These are phyloP conservation scores for Sebastes matsubarae DNA, from an alignment of 2,797 vertebrate genomes.

Conservation along the genomic window DNA sequence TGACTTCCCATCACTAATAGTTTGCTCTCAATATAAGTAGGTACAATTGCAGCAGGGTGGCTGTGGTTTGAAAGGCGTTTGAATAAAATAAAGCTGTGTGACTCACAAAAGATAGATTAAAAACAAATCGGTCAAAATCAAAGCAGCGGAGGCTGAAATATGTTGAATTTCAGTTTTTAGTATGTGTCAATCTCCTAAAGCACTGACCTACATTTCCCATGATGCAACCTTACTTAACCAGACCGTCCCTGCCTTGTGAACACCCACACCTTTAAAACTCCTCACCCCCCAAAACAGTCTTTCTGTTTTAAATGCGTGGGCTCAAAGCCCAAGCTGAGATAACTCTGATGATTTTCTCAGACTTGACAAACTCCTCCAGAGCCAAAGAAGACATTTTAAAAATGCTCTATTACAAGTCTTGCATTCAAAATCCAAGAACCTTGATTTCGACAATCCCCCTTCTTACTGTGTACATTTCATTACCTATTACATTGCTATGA, in stretches of 20 bases:
- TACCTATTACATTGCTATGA: too few relatives aligned
- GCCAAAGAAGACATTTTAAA: too few relatives aligned
- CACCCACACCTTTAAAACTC: neutral
- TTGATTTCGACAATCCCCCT: accelerated
- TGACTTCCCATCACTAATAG: accelerated
- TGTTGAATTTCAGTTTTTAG: neutral
- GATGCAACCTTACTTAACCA: neutral
- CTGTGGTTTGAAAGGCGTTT: neutral
- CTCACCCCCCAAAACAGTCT: neutral
- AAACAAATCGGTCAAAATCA: neutral
- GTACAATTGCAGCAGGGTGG: too few relatives aligned
- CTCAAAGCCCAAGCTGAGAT: neutral
- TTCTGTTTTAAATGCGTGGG: neutral
- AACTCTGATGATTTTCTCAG: neutral
- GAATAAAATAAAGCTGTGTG: neutral
- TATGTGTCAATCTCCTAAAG: neutral
- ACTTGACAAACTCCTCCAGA: too few relatives aligned
- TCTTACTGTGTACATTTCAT: accelerated
- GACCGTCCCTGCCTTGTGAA: neutral
- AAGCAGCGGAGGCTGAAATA: neutral
- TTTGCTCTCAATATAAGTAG: too few relatives aligned
- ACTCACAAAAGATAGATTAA: too few relatives aligned
- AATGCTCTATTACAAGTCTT: too few relatives aligned
- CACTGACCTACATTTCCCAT: neutral
- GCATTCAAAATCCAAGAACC: too few relatives aligned